phyloP scores from a whole-genome alignment of 2,888 invertebrate species.

The Zonitis immaculata region DNA sequence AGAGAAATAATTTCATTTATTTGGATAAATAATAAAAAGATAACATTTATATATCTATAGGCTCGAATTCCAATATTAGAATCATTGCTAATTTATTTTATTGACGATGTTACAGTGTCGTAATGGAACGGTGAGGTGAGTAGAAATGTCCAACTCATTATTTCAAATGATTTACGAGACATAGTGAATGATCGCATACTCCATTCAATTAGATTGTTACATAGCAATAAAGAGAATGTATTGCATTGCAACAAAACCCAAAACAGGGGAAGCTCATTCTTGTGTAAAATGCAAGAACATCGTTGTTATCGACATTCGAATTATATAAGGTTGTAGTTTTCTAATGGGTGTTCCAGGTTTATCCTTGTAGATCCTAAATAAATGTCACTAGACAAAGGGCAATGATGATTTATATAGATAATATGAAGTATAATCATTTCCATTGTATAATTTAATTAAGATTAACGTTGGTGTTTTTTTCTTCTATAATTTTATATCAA shows the following conservation, averaged over 20 bases:
- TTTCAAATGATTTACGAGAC: too few species aligned
- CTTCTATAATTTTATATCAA: slow-evolving; percentile 24
- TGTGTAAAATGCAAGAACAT: not conserved
- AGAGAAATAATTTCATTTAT: not conserved
- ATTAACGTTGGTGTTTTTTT: not conserved
- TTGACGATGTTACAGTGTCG: too few species aligned
- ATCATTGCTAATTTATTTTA: too few species aligned
- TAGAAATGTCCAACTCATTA: too few species aligned
- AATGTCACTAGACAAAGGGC: slow-evolving; percentile 43
- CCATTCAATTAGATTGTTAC: not conserved
- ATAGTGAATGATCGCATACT: too few species aligned
- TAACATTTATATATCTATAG: too few species aligned
- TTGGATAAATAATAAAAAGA: too few species aligned
- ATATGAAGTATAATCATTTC: slow-evolving; percentile 14
- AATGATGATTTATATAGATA: slow-evolving; percentile 40
- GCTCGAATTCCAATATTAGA: too few species aligned
- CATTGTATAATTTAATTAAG: too few species aligned
- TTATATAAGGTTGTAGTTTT: slow-evolving; percentile 22
- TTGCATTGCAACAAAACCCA: not conserved
- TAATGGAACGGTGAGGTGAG: too few species aligned
- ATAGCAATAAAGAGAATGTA: too few species aligned
- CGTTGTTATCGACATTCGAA: slow-evolving; percentile 18
- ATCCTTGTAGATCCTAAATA: slow-evolving; percentile 40
- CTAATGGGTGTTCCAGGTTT: slow-evolving; percentile 28
- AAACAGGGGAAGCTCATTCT: not conserved